Base-by-base conservation (phyloP, 2,797 vertebrate species). In the Glossophaga mutica region DNA sequence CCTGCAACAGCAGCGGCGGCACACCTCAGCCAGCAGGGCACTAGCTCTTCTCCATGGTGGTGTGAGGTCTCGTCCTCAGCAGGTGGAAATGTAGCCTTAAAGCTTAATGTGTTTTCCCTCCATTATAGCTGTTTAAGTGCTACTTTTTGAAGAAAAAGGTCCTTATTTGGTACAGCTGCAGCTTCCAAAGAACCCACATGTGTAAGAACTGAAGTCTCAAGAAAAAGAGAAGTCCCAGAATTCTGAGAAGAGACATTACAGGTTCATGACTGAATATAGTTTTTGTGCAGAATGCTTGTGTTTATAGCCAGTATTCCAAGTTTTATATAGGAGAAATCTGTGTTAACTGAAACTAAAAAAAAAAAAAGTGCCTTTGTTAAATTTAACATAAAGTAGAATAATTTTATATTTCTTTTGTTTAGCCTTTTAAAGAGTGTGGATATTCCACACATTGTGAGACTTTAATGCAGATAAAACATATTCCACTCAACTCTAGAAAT, bases 381-480 rank as follows among this genome's bases (percentile, higher is more conserved):
- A 77, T 81, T 93, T 94, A 93, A 89, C 18, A 59, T 48, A 95
- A 94, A 92, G 55, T 82, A 79, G 59, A 83, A 5, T 95, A 83
- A 84, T 78, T 87, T 83, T 93, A n/a, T 92, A 88, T 81, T 95
- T 50, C 44, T 95, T 86, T 79, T 7, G 19, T 82, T 87, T 90
- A 94, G 65, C 19, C 14, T 78, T 94, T 93, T 62, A n/a, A 50
- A 52, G 91, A 94, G 77, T 77, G 16, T 94, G 91, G 82, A 67
- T 95, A 96, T 77, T 93, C 88, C 59, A 52, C 59, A 91, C 83
- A 95, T 97, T 97, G 44, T 87, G 85, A 14, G 65, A 96, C 87
- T 94, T 94, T 89, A 96, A 70, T 95, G 96, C 93, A 94, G 96
- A 95, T 87, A 84, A 52, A 96, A 65, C 86, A 39, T 94, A 93